phyloP scores from a whole-genome alignment of 2,797 vertebrate species.

The Tokudaia muenninki region DNA sequence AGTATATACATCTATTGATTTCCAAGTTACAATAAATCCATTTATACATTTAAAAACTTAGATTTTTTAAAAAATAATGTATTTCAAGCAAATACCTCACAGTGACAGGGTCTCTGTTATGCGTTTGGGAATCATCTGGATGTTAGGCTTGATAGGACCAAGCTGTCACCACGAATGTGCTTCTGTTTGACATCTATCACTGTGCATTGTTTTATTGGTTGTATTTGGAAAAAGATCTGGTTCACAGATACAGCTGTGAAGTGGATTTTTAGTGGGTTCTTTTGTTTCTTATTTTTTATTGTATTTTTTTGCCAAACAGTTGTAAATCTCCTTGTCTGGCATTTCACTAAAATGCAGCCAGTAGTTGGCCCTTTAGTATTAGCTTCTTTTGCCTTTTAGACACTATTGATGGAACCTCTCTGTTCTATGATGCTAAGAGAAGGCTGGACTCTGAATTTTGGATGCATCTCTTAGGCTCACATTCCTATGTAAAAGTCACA shows the following conservation, averaged over 20 bases:
- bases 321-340: constrained; percentile 16
- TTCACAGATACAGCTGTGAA: constrained; percentile 23
- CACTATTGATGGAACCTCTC: background rate
- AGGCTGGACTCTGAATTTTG: background rate
- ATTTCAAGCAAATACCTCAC: constrained; percentile 30
- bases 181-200: background rate
- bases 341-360: constrained; percentile 33
- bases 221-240: background rate
- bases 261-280: constrained; percentile 37
- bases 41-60: constrained; percentile 11
- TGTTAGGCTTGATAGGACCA: background rate
- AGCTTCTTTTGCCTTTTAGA: background rate
- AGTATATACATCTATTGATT: constrained; percentile 31
- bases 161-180: background rate
- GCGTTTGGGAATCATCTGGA: background rate
- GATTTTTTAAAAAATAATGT: constrained; percentile 15
- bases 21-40: background rate
- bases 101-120: background rate
- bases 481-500: background rate
- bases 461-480: background rate
- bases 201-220: constrained; percentile 11
- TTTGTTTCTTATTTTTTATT: background rate
- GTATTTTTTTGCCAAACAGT: background rate
- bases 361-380: background rate
- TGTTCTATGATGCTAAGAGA: background rate